These are phyloP conservation scores for Matsumurasca onukii DNA, from an alignment of 1,140 invertebrate genomes.

Conservation along the genomic window DNA sequence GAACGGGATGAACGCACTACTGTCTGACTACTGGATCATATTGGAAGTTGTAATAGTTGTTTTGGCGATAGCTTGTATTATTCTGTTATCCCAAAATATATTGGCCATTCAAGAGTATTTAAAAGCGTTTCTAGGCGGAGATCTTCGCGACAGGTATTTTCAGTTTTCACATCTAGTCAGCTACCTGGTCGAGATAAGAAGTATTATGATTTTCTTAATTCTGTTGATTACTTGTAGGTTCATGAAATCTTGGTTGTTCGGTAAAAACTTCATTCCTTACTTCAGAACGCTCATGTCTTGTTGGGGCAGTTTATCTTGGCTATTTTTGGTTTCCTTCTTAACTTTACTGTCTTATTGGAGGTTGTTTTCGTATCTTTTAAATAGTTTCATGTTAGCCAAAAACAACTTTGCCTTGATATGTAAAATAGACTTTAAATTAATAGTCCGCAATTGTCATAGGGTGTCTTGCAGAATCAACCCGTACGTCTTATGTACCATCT, in stretches of 20 bases:
- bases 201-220: neutral
- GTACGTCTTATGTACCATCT: neutral
- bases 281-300: neutral
- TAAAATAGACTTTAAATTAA: neutral
- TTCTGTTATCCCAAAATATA: conserved; percentile 3
- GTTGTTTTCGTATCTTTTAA: neutral
- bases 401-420: neutral
- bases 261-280: neutral
- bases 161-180: neutral
- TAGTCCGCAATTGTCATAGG: neutral
- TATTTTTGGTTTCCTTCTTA: neutral
- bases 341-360: neutral
- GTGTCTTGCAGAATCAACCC: neutral
- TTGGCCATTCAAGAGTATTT: neutral
- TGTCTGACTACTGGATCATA: neutral
- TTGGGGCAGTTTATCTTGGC: neutral
- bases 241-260: neutral
- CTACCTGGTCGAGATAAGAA: neutral
- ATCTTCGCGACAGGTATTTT: neutral
- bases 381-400: neutral
- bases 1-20: neutral
- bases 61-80: neutral
- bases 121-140: neutral
- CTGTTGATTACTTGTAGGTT: neutral
- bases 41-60: neutral